Evolutionary conservation across 2,888 invertebrate genomes (phyloP), one percentile per base, ranked within the genome.

Genomic region (Agriotes lineatus): DNA sequence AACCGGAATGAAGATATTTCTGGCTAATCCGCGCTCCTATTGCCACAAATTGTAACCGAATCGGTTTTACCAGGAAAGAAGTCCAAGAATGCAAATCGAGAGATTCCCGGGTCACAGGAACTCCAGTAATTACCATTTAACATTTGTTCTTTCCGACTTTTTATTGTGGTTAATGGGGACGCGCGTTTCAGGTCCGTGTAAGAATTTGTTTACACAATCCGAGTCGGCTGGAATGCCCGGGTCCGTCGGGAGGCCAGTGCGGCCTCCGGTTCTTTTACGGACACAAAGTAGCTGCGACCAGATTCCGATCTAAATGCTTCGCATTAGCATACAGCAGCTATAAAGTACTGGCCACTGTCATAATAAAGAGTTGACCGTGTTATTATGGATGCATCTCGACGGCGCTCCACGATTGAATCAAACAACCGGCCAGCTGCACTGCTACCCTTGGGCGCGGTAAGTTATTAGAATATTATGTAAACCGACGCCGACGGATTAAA

Each of bases 261-360:
- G 20, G 63, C 50, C 48, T 45, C 56, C 30, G 42, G 42, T 57
- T 50, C 65, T 33, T 39, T 61, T 69, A 61, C 65, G 52, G 48
- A 59, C 63, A 78, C 79, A 80, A 79, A 82, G 82, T 80, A 81
- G 81, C 81, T 74, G 78, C 80, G 79, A 75, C 79, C 74, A 84
- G 84, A 84, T 84, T 83, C 80, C 82, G 81, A 84, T 84, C 84
- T 84, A 82, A 83, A 84, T 83, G 82, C 81, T 78, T 77, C 78
- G 80, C 81, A 84, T 84, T 84, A 84, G 82, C 84, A 84, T 84
- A 82, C 80, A 74, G 78, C 79, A 75, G 81, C 81, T 76, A 78
- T 81, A 80, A 81, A 81, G 78, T 79, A 77, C 74, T 72, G 73
- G 65, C 70, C 72, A 73, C 71, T 72, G 76, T 73, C 71, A 72